A percentile compares a stretch with the other conserved stretches of the same genome.
Conservation (phyloP, 2,888 invertebrate genomes). For the Empis livida region DNA sequence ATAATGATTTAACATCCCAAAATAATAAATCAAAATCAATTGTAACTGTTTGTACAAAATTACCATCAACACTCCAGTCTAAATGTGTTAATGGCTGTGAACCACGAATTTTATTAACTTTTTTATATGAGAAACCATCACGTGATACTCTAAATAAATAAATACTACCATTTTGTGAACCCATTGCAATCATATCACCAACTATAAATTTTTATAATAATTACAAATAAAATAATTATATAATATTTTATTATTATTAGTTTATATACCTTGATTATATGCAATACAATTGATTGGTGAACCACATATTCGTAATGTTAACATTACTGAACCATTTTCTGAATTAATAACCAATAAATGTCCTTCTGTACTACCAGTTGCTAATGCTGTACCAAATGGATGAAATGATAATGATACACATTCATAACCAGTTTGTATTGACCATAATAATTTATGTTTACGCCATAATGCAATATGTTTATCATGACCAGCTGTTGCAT, state of each 20-base stretch:
- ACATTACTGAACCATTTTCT: constrained; percentile 72
- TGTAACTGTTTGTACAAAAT: constrained; percentile 76
- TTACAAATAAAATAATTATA: too few species aligned
- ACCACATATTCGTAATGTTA: constrained; percentile 75
- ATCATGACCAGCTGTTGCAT: constrained; percentile 85
- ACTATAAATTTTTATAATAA: constrained; percentile 43
- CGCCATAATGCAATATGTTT: constrained; percentile 85
- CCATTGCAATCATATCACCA: constrained; percentile 76
- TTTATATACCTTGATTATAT: constrained; percentile 73
- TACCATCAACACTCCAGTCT: constrained; percentile 86
- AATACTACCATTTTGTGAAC: constrained; percentile 74
- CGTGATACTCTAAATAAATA: constrained; percentile 74
- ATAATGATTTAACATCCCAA: constrained; percentile 82
- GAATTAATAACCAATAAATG: constrained; percentile 76
- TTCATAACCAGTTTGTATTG: constrained; percentile 77
- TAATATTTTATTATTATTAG: too few species aligned
- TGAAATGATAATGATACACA: constrained; percentile 80
- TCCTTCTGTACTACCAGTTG: constrained; percentile 82
- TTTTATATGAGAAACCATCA: constrained; percentile 81
- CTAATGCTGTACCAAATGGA: constrained; percentile 73
- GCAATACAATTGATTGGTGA: constrained; percentile 76
- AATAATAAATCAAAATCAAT: constrained; percentile 80
- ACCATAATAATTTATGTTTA: constrained; percentile 77
- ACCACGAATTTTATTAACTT: constrained; percentile 76
- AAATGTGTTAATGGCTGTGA: constrained; percentile 73